These are phyloP conservation scores for Gobiocypris rarus DNA, from an alignment of 2,113 vertebrate species.

Conservation along the genomic window DNA sequence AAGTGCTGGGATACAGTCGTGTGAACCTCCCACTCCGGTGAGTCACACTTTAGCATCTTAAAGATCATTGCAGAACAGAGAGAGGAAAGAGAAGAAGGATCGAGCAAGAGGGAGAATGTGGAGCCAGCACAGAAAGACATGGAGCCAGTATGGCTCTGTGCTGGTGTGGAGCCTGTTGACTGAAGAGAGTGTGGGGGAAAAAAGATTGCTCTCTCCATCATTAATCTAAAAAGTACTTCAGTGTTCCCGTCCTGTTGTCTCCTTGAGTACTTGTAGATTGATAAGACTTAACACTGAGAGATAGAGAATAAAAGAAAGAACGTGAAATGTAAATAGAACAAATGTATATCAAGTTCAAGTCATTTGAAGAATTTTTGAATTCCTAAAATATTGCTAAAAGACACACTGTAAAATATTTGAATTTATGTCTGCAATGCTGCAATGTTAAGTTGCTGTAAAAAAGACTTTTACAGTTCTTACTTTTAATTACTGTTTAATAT, in stretches of 20 bases:
- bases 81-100: conserved; percentile 3
- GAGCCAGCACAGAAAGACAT: conserved; percentile 27
- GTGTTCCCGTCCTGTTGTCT: conserved; percentile 78
- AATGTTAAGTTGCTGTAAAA: not conserved
- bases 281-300: conserved; percentile 26
- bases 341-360: not conserved
- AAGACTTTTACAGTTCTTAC: too few species aligned
- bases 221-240: conserved; percentile 77
- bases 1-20: not conserved
- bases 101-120: conserved; percentile 21
- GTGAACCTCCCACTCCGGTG: conserved; percentile 29
- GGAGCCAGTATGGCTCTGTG: conserved; percentile 32
- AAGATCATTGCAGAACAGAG: conserved; percentile 6
- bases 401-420: not conserved
- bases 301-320: not conserved
- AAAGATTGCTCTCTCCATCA: conserved; percentile 66
- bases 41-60: conserved; percentile 30
- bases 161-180: conserved; percentile 49
- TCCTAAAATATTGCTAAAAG: not conserved
- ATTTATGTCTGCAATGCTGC: not conserved
- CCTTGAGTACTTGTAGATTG: conserved; percentile 65
- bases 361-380: not conserved
- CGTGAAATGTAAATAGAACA: not conserved
- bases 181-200: conserved; percentile 75
- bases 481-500: too few species aligned